Base-by-base conservation (phyloP, 2,888 invertebrate genomes). In the Calliscelio sp. region DNA sequence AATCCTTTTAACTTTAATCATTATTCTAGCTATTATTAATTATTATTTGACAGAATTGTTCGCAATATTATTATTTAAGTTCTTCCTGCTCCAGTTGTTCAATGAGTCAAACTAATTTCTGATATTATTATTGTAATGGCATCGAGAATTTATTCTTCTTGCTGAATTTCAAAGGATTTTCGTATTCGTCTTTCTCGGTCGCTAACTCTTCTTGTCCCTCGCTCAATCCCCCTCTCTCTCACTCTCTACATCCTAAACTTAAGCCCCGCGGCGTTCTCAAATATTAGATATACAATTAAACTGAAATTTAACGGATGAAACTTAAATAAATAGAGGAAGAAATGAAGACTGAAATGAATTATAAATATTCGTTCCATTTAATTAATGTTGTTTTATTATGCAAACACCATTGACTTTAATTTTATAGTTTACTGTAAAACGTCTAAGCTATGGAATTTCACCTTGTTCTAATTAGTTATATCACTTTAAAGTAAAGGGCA, bases 51-150 rank as follows among this genome's bases (percentile, higher is more conserved):
- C n/a, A 14, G 4, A 41, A 10, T 41, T 41, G 41, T 46, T 46
- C 46, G 7, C 0, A 46, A 11, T 6, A 46, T 46, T 44, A 16
- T n/a, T 6, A 18, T n/a, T n/a, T n/a, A n/a, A n/a, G n/a, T n/a
- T n/a, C n/a, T n/a, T n/a, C n/a, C n/a, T n/a, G n/a, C n/a, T n/a
- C n/a, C 20, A 20, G 7, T 20, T 18, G 20, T 46, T 20, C 20
- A 46, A 7, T 46, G 7, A 46, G 20, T 6, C 5, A 46, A 11
- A 20, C 6, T 20, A 18, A 46, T 0, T 46, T 46, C 46, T 90
- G 88, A 90, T 90, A 90, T 90, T 86, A 89, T 90, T 89, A 89
- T 87, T 88, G 89, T 88, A 89, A 90, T 90, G 88, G 90, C 90
- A 89, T 88, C 86, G 80, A 85, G 78, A 84, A 63, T 51, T 83